A percentile compares a stretch with the other conserved stretches of the same genome.
Conservation (phyloP, 2,797 vertebrate genomes). For the Rhinella marina region DNA sequence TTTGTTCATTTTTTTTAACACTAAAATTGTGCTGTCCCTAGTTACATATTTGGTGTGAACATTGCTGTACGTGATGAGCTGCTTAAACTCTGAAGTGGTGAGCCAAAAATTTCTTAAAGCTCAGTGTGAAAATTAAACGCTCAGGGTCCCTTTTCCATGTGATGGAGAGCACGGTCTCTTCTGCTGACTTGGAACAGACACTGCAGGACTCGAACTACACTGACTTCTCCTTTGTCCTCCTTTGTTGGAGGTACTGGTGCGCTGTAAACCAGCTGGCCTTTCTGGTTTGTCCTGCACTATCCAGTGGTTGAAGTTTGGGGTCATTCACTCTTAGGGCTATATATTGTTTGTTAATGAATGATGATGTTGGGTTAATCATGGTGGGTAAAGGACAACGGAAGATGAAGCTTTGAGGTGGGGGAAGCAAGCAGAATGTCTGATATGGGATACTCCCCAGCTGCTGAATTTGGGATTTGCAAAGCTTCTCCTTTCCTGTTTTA, state of each 20-base stretch:
- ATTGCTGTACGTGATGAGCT: slow-evolving; percentile 14
- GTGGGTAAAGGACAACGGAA: background rate
- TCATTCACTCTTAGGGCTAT: slow-evolving; percentile 57
- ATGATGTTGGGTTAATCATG: slow-evolving; percentile 33
- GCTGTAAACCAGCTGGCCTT: slow-evolving; percentile 49
- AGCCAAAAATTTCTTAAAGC: slow-evolving; percentile 39
- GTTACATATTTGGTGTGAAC: background rate
- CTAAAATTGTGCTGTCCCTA: background rate
- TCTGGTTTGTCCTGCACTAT: slow-evolving; percentile 52
- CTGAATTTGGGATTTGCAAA: slow-evolving; percentile 24
- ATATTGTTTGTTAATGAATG: slow-evolving; percentile 50
- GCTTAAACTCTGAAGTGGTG: slow-evolving; percentile 23
- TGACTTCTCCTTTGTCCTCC: slow-evolving; percentile 14
- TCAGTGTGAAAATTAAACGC: slow-evolving; percentile 41
- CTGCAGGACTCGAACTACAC: slow-evolving; percentile 39
- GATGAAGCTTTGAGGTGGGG: slow-evolving; percentile 9
- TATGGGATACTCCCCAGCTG: slow-evolving; percentile 24
- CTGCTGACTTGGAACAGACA: slow-evolving; percentile 29
- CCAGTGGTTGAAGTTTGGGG: slow-evolving; percentile 27
- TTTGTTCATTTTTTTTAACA: slow-evolving; percentile 1
- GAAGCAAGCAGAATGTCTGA: slow-evolving; percentile 6
- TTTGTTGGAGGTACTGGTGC: slow-evolving; percentile 27
- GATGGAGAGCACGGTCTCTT: slow-evolving; percentile 35
- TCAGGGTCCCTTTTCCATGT: slow-evolving; percentile 57
- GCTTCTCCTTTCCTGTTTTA: slow-evolving; percentile 32